Evolutionary conservation across 2,888 invertebrate species (phyloP).

Genomic region (Tachina grossa): DNA sequence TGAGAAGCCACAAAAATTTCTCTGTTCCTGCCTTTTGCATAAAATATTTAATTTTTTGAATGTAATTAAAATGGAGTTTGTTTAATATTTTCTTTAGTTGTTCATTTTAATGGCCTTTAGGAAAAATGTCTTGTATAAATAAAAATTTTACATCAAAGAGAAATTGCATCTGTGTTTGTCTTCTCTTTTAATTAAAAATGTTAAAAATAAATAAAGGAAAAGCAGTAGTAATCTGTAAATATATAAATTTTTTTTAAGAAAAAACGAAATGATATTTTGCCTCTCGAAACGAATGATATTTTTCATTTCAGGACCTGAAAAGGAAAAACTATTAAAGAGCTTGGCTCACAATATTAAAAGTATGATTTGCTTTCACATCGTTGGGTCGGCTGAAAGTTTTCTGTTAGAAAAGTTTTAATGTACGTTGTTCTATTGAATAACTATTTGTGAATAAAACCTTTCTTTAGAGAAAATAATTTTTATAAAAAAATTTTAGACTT

Average conservation of each 20-base stretch:
- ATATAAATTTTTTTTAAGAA: background rate
- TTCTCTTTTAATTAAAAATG: constrained; percentile 21
- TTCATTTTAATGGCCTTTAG: constrained; percentile 51
- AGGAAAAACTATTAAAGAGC: too few species aligned
- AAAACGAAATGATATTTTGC: too few species aligned
- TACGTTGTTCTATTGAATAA: too few species aligned
- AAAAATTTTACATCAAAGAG: constrained; percentile 13
- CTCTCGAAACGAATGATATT: background rate
- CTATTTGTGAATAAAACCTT: too few species aligned
- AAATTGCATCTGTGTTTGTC: constrained; percentile 15
- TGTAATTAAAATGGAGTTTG: constrained; percentile 50
- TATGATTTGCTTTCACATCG: too few species aligned
- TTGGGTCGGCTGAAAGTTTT: too few species aligned
- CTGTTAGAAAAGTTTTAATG: too few species aligned
- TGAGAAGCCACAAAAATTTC: constrained; percentile 52
- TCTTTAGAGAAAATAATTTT: too few species aligned
- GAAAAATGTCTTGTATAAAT: constrained; percentile 32
- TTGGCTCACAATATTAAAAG: too few species aligned
- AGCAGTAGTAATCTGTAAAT: background rate
- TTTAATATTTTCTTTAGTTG: constrained; percentile 31
- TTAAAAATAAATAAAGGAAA: background rate
- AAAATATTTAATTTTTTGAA: constrained; percentile 55
- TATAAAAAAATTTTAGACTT: too few species aligned
- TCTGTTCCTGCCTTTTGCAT: background rate
- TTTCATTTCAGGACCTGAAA: background rate